Conservation (phyloP, 2,888 invertebrate species). For the Tigriopus californicus region DNA sequence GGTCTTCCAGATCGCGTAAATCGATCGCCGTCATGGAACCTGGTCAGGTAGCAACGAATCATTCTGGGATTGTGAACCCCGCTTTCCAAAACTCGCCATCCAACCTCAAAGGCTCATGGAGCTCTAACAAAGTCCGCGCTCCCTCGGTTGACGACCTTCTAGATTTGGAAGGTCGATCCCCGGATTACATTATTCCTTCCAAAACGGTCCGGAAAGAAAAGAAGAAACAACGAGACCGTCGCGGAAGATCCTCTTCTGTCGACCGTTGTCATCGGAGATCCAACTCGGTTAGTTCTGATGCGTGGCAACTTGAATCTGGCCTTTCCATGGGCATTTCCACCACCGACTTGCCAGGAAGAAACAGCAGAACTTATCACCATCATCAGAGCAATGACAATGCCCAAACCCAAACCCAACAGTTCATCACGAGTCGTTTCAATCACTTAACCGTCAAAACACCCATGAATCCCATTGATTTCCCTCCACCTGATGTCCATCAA, state of each 20-base stretch:
- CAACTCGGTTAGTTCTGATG: no score
- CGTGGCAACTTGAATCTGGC: neutral
- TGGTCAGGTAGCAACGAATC: neutral
- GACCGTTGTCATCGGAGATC: neutral
- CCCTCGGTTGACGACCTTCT: neutral
- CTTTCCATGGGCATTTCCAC: neutral
- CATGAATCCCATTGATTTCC: neutral
- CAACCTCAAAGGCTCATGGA: neutral
- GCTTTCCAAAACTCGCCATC: no score
- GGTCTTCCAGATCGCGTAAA: constrained; percentile 1
- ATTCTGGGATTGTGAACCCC: no score
- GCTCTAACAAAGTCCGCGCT: neutral
- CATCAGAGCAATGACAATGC: no score
- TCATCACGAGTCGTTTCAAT: neutral
- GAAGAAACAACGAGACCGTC: neutral
- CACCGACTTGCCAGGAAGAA: neutral
- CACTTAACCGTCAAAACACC: neutral
- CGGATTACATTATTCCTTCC: neutral
- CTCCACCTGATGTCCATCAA: neutral
- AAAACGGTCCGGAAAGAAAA: constrained; percentile 10
- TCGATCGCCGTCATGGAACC: constrained; percentile 16
- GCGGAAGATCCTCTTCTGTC: neutral
- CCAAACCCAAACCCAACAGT: neutral
- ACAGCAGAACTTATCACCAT: no score
- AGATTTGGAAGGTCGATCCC: neutral